phyloP scores from a whole-genome alignment of 2,113 vertebrate genomes.

The Poecilia latipinna region DNA sequence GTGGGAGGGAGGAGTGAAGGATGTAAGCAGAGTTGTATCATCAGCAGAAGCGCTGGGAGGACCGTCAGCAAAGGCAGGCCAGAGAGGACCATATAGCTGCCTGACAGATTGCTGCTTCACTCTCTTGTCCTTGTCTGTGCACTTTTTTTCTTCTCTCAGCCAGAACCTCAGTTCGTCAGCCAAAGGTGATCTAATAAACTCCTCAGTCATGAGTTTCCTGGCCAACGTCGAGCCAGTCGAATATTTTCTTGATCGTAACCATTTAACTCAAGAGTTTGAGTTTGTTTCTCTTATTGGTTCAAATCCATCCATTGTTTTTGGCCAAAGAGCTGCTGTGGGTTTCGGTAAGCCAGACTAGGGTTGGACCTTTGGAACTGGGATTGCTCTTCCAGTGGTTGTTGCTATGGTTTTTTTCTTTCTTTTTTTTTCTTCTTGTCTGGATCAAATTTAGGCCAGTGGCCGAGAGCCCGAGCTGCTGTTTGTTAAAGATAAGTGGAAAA shows the following conservation, averaged over 20 bases:
- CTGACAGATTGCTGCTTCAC: constrained; percentile 61
- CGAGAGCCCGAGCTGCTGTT: constrained; percentile 75
- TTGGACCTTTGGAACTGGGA: constrained; percentile 59
- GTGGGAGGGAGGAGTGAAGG: constrained; percentile 70
- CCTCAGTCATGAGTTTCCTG: background rate
- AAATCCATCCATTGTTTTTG: constrained; percentile 22
- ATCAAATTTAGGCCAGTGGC: constrained; percentile 78
- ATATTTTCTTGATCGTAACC: constrained; percentile 6
- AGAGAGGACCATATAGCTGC: constrained; percentile 22
- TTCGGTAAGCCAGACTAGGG: constrained; percentile 35
- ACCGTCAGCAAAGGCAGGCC: constrained; percentile 57
- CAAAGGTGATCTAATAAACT: constrained; percentile 33
- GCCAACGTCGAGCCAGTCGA: background rate
- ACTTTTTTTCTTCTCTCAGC: constrained; percentile 26
- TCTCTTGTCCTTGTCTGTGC: constrained; percentile 19
- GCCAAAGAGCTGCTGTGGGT: constrained; percentile 12
- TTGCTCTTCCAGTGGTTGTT: constrained; percentile 69
- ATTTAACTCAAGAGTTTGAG: constrained; percentile 13
- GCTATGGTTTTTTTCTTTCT: constrained; percentile 77
- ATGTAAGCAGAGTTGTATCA: constrained; percentile 72
- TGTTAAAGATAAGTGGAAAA: constrained; percentile 79
- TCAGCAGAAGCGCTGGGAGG: constrained; percentile 58
- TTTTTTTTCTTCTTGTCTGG: constrained; percentile 58
- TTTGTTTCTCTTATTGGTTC: constrained; percentile 38
- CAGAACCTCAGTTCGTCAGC: background rate